phyloP scores from a whole-genome alignment of 2,888 invertebrate genomes.

The Yponomeuta malinellus region DNA sequence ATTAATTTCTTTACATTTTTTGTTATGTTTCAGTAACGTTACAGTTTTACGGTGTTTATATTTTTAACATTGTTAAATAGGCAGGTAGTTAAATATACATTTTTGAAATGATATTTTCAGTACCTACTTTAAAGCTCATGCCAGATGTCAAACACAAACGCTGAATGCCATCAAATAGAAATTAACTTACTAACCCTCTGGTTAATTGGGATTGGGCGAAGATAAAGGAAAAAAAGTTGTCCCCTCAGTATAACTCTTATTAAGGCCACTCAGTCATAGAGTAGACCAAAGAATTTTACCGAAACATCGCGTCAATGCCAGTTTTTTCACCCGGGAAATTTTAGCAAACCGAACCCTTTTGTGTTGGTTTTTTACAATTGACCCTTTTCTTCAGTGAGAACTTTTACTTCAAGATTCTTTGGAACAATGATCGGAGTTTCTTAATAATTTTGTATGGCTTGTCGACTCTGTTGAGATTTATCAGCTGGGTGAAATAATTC shows the following conservation, averaged over 20 bases:
- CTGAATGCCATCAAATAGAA: background rate
- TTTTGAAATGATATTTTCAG: background rate
- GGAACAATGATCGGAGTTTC: constrained; percentile 9
- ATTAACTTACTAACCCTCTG: constrained; percentile 20
- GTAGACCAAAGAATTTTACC: constrained; percentile 16
- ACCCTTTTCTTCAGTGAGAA: constrained; percentile 23
- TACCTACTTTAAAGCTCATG: background rate
- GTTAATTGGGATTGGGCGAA: constrained; percentile 61
- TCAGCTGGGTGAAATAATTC: background rate
- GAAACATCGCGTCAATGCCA: constrained; percentile 16
- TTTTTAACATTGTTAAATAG: background rate
- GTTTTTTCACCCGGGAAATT: constrained; percentile 14
- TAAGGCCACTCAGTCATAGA: constrained; percentile 15
- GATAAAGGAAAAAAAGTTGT: constrained; percentile 28
- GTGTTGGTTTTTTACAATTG: constrained; percentile 17
- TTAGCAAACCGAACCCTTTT: constrained; percentile 12
- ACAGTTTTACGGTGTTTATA: constrained; percentile 17
- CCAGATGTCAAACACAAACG: background rate
- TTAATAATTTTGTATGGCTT: constrained; percentile 16
- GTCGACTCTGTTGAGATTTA: background rate
- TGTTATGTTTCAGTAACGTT: constrained; percentile 16
- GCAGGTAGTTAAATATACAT: too few relatives aligned
- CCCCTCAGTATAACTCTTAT: constrained; percentile 25
- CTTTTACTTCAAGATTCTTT: constrained; percentile 26
- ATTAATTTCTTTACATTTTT: constrained; percentile 26